Evolutionary conservation across 2,888 invertebrate genomes (phyloP).

Genomic region (Toxonevra muliebris): DNA sequence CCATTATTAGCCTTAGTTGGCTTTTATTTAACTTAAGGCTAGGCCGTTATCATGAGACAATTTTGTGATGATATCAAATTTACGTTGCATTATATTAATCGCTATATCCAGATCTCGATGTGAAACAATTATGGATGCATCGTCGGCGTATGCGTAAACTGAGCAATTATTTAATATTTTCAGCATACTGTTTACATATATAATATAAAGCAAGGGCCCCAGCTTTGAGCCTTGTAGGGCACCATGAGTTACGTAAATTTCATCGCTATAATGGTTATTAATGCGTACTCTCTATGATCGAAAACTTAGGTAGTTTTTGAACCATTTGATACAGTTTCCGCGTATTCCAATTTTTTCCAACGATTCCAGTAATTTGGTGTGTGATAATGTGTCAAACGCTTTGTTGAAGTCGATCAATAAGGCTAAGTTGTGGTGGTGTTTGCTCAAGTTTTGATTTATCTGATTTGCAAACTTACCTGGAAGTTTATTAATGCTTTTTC

Average conservation of each 20-base stretch:
- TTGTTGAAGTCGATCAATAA: constrained; percentile 14
- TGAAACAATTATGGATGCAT: constrained; percentile 9
- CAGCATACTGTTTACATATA: constrained; percentile 15
- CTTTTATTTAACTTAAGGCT: no score
- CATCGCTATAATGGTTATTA: background rate
- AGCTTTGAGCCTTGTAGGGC: constrained; percentile 10
- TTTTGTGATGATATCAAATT: constrained; percentile 9
- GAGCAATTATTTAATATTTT: constrained; percentile 5
- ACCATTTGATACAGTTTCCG: constrained; percentile 8
- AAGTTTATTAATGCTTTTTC: no score
- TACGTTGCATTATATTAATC: background rate
- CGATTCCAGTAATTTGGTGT: constrained; percentile 3
- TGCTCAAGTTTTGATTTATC: constrained; percentile 1
- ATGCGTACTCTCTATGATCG: background rate
- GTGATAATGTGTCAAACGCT: constrained; percentile 14
- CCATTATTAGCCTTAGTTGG: no score
- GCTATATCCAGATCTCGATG: constrained; percentile 6
- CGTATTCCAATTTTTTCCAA: constrained; percentile 9
- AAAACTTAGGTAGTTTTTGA: constrained; percentile 7
- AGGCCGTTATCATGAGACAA: no score
- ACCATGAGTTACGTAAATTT: background rate
- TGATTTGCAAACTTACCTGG: constrained; percentile 3
- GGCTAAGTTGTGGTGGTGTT: constrained; percentile 4
- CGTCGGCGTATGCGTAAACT: constrained; percentile 11
- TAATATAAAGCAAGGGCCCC: background rate